Evolutionary conservation across 2,113 vertebrate genomes (phyloP), one percentile per base, ranked within the genome.

Genomic region (Tauraco erythrolophus): DNA sequence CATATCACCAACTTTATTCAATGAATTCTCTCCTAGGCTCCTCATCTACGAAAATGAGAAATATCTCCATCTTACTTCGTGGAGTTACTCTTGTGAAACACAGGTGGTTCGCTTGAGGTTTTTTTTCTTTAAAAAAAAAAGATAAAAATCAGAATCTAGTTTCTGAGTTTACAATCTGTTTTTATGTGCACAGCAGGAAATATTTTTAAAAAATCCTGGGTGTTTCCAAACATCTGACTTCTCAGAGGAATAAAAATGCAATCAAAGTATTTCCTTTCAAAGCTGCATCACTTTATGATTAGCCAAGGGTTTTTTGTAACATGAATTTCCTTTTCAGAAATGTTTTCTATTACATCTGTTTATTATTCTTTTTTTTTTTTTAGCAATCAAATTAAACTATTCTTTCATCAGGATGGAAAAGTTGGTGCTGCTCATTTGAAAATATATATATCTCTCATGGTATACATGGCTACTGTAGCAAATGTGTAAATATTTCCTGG

Each of bases 241-340:
- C 84, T 97, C 95, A 95, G 90, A 96, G 97, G 96, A 88, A 82
- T 91, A 88, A 96, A 98, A 98, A 97, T 18, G 92, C 95, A 97
- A 91, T 92, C 96, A 94, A 94, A 97, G 96, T 95, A 95, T 98
- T 98, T 98, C 96, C 94, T 98, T 98, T 98, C 96, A 94, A 82
- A 97, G 95, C 92, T 96, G 70, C 95, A 92, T 96, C 93, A 89
- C 39, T 97, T 98, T 89, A 69, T 95, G 98, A 96, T 98, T 97
- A 97, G 95, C 85, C 91, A 97, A 95, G 85, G 69, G 64, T 13
- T 84, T 85, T 96, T 97, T 92, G 96, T 89, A 93, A 81, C 91
- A 93, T 43, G 75, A 94, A 97, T 96, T 95, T 94, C 80, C 88
- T 97, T 95, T 93, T 85, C 87, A 64, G 58, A 93, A 89, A 94